phyloP scores from a whole-genome alignment of 2,797 vertebrate species.

The Periophthalmus magnuspinnatus region DNA sequence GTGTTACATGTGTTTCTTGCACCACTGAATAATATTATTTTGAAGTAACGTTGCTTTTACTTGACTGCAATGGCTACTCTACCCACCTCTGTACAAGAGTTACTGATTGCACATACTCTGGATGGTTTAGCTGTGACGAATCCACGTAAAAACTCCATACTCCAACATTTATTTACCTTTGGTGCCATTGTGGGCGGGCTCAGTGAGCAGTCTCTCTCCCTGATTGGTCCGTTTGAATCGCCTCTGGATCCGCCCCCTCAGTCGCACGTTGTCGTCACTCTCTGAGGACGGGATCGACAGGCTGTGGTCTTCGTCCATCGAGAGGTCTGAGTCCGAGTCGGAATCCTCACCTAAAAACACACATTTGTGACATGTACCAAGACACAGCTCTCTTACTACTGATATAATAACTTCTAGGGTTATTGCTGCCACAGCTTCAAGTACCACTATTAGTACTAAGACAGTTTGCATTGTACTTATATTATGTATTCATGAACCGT shows the following conservation, averaged over 20 bases:
- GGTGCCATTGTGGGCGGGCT: constrained; percentile 83
- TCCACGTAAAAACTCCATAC: not conserved
- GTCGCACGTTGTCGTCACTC: constrained; percentile 93
- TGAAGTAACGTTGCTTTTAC: too few species aligned
- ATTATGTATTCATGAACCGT: too few species aligned
- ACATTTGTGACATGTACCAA: not conserved
- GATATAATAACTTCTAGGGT: too few species aligned
- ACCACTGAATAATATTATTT: too few species aligned
- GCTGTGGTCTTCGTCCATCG: constrained; percentile 93
- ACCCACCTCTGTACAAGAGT: not conserved
- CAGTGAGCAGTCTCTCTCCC: constrained; percentile 90
- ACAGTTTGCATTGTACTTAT: too few species aligned
- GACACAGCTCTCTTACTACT: too few species aligned
- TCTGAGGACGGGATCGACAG: constrained; percentile 96
- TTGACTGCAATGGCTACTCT: too few species aligned
- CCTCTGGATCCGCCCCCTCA: constrained; percentile 91
- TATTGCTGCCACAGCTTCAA: too few species aligned
- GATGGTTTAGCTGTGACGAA: not conserved
- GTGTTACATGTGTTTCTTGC: too few species aligned
- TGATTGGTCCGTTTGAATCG: constrained; percentile 89
- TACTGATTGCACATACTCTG: not conserved
- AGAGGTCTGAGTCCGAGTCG: constrained; percentile 94
- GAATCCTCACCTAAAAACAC: constrained; percentile 87
- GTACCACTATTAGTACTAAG: too few species aligned
- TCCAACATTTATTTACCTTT: constrained; percentile 80